Evolutionary conservation across 2,888 invertebrate species (phyloP).

Genomic region (Idaea dimidiata): DNA sequence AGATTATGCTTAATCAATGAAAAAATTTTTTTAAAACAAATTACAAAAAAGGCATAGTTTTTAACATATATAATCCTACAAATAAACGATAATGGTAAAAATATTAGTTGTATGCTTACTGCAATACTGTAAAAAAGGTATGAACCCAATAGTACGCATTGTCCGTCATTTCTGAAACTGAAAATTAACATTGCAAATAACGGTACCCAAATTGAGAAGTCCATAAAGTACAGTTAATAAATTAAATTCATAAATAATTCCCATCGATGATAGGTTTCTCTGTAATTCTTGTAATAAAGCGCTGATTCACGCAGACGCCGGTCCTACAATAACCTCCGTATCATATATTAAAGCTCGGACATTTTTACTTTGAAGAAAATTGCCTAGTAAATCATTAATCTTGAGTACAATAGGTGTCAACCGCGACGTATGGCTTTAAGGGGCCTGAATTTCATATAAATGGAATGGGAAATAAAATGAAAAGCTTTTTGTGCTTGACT

Average conservation of each 20-base stretch:
- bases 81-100: no score
- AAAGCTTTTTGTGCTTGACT: slow-evolving; percentile 38
- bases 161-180: neutral
- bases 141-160: no score
- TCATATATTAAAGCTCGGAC: slow-evolving; percentile 40
- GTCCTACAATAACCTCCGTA: slow-evolving; percentile 29
- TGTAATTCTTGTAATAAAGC: slow-evolving; percentile 14
- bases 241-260: slow-evolving; percentile 2
- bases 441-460: slow-evolving; percentile 52
- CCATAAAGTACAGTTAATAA: neutral
- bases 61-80: no score
- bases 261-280: slow-evolving; percentile 1
- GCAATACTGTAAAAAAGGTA: no score
- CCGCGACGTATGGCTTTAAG: slow-evolving; percentile 64
- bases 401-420: slow-evolving; percentile 73
- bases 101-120: no score
- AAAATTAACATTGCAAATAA: neutral
- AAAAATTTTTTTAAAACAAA: no score
- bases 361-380: slow-evolving; percentile 66
- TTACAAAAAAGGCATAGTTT: no score
- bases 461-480: slow-evolving; percentile 67
- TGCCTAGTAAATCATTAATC: slow-evolving; percentile 74
- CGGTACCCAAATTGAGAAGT: neutral
- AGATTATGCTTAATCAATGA: no score
- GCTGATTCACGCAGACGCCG: slow-evolving; percentile 25